phyloP scores from a whole-genome alignment of 2,888 invertebrate species.

The Saturnia pavonia region DNA sequence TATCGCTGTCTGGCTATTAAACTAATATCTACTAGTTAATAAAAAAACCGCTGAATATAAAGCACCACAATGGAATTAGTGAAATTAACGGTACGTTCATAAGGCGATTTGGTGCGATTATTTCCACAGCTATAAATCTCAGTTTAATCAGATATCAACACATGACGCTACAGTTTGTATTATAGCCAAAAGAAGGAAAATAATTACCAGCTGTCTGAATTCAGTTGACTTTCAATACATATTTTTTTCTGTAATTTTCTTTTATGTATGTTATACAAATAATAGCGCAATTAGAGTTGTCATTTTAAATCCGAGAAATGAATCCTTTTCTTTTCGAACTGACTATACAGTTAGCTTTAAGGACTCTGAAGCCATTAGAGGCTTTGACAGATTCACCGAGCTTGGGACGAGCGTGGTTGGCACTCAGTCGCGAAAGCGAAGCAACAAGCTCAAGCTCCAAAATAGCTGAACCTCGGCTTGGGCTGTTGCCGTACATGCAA shows the following conservation, averaged over 20 bases:
- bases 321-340: no score
- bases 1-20: conserved; percentile 21
- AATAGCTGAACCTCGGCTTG: no score
- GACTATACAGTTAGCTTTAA: no score
- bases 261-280: neutral
- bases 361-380: no score
- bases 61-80: neutral
- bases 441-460: no score
- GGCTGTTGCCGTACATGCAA: no score
- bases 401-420: no score
- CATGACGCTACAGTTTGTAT: neutral
- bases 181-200: no score
- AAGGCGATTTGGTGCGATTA: neutral
- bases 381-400: no score
- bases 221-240: no score
- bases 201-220: neutral
- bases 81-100: conserved; percentile 7
- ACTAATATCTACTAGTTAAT: conserved; percentile 10
- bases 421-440: no score
- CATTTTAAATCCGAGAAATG: conserved; percentile 17
- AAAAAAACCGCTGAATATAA: conserved; percentile 2
- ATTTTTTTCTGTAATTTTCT: no score
- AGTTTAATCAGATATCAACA: neutral
- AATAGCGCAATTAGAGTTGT: neutral
- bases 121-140: neutral